phyloP scores from a whole-genome alignment of 2,113 vertebrate species.

The Oreotrochilus melanogaster region DNA sequence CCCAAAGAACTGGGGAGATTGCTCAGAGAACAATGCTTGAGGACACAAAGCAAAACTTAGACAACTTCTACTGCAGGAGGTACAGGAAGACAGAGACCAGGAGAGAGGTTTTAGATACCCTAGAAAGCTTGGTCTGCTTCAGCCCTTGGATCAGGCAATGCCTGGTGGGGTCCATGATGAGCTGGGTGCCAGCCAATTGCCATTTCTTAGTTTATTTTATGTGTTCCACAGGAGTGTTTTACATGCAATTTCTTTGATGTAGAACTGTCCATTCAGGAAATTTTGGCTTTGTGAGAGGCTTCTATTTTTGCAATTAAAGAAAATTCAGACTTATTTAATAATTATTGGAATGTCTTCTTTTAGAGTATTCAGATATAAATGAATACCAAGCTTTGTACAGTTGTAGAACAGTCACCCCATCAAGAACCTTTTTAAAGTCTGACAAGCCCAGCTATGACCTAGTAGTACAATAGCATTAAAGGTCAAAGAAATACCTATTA shows the following conservation, averaged over 20 bases:
- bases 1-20: background rate
- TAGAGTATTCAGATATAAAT: background rate
- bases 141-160: background rate
- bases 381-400: background rate
- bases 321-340: background rate
- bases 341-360: background rate
- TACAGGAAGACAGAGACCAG: background rate
- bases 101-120: background rate
- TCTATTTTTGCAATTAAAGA: slow-evolving; percentile 20
- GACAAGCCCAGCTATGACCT: background rate
- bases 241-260: background rate
- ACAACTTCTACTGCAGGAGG: background rate
- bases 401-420: background rate
- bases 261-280: background rate
- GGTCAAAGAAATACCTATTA: background rate
- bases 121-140: background rate
- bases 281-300: background rate
- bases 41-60: background rate
- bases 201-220: background rate
- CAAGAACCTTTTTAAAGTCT: background rate
- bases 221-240: background rate
- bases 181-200: background rate
- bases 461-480: background rate
- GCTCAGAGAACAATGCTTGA: background rate
- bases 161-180: background rate